phyloP scores from a whole-genome alignment of 2,888 invertebrate species.

The Philonicus albiceps region DNA sequence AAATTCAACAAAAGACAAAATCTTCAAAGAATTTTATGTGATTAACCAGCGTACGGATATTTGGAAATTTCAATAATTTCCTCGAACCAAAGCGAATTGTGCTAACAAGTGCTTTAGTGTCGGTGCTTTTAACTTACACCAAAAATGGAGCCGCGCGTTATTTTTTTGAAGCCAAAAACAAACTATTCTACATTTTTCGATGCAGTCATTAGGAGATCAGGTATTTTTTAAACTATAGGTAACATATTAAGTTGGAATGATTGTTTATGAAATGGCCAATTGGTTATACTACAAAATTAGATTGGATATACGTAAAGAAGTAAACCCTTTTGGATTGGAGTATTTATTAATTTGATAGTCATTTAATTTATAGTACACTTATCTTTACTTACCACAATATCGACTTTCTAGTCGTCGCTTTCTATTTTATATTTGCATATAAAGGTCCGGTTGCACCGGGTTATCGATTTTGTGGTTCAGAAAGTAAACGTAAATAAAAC shows the following conservation, averaged over 20 bases:
- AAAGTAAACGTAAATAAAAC: too few relatives aligned
- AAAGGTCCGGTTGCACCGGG: too few relatives aligned
- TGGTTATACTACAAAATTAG: neutral
- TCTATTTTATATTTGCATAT: too few relatives aligned
- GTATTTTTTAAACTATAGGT: neutral
- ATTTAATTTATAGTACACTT: too few relatives aligned
- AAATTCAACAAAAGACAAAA: neutral
- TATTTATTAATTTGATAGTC: too few relatives aligned
- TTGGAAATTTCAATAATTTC: neutral
- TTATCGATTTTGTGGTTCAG: too few relatives aligned
- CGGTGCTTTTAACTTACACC: neutral
- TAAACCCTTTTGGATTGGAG: too few relatives aligned
- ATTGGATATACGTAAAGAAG: neutral
- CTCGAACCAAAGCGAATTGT: neutral
- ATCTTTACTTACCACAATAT: too few relatives aligned
- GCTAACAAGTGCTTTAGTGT: neutral
- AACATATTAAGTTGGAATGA: neutral
- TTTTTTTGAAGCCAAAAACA: constrained; percentile 47
- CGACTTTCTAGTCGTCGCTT: too few relatives aligned
- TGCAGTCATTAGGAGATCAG: neutral
- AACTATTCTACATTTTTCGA: constrained; percentile 23
- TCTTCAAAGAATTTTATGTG: neutral
- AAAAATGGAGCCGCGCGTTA: constrained; percentile 47
- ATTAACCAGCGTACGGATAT: neutral
- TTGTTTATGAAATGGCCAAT: neutral